phyloP scores from a whole-genome alignment of 1,140 invertebrate species.

The Papilio dardanus region DNA sequence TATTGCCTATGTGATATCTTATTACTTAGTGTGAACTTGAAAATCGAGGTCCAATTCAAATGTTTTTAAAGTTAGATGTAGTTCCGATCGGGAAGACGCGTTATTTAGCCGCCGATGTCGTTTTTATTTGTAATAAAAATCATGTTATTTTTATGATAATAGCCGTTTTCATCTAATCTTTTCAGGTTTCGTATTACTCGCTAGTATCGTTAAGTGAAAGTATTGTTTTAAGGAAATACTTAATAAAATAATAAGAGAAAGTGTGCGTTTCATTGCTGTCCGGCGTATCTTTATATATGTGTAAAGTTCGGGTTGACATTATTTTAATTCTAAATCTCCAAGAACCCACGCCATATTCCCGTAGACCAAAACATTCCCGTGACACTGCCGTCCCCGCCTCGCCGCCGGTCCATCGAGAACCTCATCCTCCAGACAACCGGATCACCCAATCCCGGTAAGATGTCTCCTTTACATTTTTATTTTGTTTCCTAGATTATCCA shows the following conservation, averaged over 20 bases:
- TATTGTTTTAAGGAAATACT: constrained; percentile 76
- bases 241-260: constrained; percentile 74
- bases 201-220: constrained; percentile 78
- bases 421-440: constrained; percentile 78
- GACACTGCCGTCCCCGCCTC: constrained; percentile 61
- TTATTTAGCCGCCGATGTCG: constrained; percentile 66
- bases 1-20: constrained; percentile 54
- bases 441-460: constrained; percentile 80
- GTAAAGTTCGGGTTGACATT: constrained; percentile 40
- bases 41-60: constrained; percentile 80
- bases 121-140: constrained; percentile 75
- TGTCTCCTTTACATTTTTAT: constrained; percentile 75
- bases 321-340: constrained; percentile 57
- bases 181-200: constrained; percentile 78
- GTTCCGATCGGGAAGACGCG: constrained; percentile 59
- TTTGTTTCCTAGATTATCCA: constrained; percentile 72
- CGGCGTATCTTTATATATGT: constrained; percentile 26
- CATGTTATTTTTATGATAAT: constrained; percentile 79
- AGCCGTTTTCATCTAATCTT: constrained; percentile 73
- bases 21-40: constrained; percentile 75
- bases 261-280: constrained; percentile 54
- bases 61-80: constrained; percentile 71
- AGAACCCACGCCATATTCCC: constrained; percentile 76
- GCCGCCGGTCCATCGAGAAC: constrained; percentile 73
- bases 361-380: constrained; percentile 73